A percentile compares a stretch with the other conserved stretches of the same genome.
phyloP scores from a whole-genome alignment of 2,888 invertebrate species.

The Heliconius ismenius region DNA sequence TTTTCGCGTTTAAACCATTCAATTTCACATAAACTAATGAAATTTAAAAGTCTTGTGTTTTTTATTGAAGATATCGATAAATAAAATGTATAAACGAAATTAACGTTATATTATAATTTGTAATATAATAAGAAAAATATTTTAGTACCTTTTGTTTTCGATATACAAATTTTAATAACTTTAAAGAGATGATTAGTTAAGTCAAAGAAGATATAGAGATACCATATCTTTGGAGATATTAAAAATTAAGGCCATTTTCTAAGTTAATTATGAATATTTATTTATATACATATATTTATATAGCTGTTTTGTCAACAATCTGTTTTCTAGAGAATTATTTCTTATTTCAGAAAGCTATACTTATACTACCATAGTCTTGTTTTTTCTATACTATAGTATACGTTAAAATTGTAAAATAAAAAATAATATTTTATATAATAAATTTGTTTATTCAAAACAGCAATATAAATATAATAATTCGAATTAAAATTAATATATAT shows the following conservation, averaged over 20 bases:
- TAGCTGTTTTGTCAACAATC: constrained; percentile 8
- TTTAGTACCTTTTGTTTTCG: constrained; percentile 6
- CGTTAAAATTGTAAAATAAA: not conserved
- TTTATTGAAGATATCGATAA: constrained; percentile 5
- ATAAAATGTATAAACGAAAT: not conserved
- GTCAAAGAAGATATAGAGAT: not conserved
- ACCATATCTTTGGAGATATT: not conserved
- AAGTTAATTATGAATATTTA: constrained; percentile 3
- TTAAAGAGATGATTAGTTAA: not conserved
- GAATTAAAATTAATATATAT: not conserved
- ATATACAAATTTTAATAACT: not conserved
- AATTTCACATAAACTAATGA: constrained; percentile 8
- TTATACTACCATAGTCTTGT: constrained; percentile 10
- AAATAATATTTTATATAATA: not conserved
- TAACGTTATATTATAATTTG: not conserved
- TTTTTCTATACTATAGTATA: constrained; percentile 1
- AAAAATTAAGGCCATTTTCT: constrained; percentile 5
- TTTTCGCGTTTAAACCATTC: not conserved
- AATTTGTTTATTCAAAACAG: not conserved
- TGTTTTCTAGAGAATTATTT: not conserved
- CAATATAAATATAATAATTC: not conserved
- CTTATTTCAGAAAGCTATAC: not conserved
- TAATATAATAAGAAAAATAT: not conserved
- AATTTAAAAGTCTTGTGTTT: constrained; percentile 4
- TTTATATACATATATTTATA: not conserved